Conservation (phyloP, 2,113 vertebrate species). For the Cercocebus atys region DNA sequence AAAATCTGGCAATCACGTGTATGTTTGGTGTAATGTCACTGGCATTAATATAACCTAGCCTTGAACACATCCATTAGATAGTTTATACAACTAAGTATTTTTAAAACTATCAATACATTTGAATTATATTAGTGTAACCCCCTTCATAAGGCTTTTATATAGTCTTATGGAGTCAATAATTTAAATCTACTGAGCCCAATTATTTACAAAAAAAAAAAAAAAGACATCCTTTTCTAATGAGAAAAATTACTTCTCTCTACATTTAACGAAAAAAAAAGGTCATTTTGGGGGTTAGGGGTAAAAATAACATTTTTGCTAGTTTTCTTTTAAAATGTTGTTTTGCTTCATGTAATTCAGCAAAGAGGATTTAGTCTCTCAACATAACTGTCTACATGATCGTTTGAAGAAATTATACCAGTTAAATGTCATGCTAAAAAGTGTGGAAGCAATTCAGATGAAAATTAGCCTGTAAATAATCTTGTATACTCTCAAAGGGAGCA, state of each 20-base stretch:
- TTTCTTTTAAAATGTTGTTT: conserved; percentile 43
- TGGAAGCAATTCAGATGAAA: conserved; percentile 73
- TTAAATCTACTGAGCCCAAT: not conserved
- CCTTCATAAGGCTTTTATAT: not conserved
- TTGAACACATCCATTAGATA: not conserved
- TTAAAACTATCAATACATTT: conserved; percentile 13
- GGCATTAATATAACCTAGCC: not conserved
- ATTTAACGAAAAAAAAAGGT: not conserved
- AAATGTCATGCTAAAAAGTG: conserved; percentile 59
- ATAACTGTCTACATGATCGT: conserved; percentile 68
- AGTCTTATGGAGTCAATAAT: not conserved
- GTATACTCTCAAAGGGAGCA: conserved; percentile 63
- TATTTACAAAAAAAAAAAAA: not conserved
- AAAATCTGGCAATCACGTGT: not conserved
- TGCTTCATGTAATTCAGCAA: conserved; percentile 37
- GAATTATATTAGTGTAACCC: not conserved
- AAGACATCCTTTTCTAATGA: not conserved
- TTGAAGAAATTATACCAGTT: conserved; percentile 72
- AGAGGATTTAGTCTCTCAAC: conserved; percentile 49
- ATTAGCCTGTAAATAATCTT: conserved; percentile 73
- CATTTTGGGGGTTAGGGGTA: not conserved
- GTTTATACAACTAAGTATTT: not conserved
- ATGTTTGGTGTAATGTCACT: not conserved
- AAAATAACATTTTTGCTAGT: not conserved
- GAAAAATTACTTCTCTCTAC: not conserved